Evolutionary conservation across 92 coral and sea anemone genomes (phyloP).

Genomic region (Ricordea florida): DNA sequence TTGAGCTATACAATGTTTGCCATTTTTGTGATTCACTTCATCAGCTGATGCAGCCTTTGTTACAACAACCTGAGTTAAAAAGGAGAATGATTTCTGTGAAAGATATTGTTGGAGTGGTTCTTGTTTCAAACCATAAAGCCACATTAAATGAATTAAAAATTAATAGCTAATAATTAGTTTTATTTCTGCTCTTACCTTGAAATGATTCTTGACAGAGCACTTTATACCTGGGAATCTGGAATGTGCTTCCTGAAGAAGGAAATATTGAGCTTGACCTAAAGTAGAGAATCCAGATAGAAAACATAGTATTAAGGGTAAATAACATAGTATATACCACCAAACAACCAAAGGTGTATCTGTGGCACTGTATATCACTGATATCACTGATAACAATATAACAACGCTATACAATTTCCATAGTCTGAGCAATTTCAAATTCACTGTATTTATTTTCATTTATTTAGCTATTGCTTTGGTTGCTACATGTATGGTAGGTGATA

Average conservation of each 20-base stretch:
- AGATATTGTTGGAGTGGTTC: no score
- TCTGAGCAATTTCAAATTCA: neutral
- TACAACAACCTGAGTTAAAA: constrained; percentile 36
- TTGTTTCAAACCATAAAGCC: no score
- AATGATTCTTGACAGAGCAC: neutral
- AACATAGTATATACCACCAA: no score
- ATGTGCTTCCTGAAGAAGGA: constrained; percentile 54
- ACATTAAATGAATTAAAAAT: no score
- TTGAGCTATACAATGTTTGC: neutral
- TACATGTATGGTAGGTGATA: no score
- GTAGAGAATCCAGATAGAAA: neutral
- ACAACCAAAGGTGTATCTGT: no score
- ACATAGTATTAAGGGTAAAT: neutral
- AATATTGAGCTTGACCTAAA: constrained; percentile 49
- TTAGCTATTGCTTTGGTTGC: no score
- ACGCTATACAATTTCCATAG: neutral
- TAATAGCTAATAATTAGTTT: no score
- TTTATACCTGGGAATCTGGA: constrained; percentile 6
- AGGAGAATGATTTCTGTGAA: neutral
- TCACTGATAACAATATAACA: neutral
- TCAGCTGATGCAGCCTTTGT: constrained; percentile 15
- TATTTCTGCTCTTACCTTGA: constrained; percentile 5
- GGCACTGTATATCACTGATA: neutral
- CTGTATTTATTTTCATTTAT: no score
- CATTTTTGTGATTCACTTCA: neutral